Evolutionary conservation across 2,888 invertebrate genomes (phyloP), one percentile per base, ranked within the genome.

Genomic region (Hypolimnas misippus): DNA sequence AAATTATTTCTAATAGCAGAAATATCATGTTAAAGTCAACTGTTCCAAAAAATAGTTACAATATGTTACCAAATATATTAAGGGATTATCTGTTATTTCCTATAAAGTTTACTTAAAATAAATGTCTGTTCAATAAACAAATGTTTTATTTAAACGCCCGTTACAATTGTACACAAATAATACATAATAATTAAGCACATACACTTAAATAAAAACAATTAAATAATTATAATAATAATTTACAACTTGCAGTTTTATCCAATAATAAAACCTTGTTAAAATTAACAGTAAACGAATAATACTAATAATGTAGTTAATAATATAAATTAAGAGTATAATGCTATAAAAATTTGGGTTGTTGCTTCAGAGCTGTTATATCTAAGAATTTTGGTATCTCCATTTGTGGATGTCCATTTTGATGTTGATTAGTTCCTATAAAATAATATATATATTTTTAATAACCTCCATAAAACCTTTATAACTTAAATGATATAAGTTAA

Each of bases 301-400:
- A 38, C 35, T 4, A 29, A 7, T n/a, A 14, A 49, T n/a, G 7
- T 8, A 65, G 54, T 57, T 7, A 38, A 3, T 55, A 52, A 60
- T 52, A 63, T 56, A 62, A 57, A 59, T 25, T 52, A 54, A 60
- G 25, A 55, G 35, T 46, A 16, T 17, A 29, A 16, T 40, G n/a
- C 19, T 54, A 89, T 73, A 95, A 85, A 63, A 95, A 88, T 83
- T 95, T 95, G 0, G 95, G 94, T 80, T 95, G 95, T 73, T 94
- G 93, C 78, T 94, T 95, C 55, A 95, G 86, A 51, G 94, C 93
- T 46, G 95, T 94, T 65, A 95, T 94, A 78, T 95, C 95, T 72
- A 95, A 82, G 79, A 95, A 94, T 79, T 93, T 93, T 35, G 93
- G 93, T 42, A 93, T 86, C 60, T 87, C 78, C 53, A 75, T 62